phyloP scores from a whole-genome alignment of 2,888 invertebrate species.

The Sisyra terminalis region DNA sequence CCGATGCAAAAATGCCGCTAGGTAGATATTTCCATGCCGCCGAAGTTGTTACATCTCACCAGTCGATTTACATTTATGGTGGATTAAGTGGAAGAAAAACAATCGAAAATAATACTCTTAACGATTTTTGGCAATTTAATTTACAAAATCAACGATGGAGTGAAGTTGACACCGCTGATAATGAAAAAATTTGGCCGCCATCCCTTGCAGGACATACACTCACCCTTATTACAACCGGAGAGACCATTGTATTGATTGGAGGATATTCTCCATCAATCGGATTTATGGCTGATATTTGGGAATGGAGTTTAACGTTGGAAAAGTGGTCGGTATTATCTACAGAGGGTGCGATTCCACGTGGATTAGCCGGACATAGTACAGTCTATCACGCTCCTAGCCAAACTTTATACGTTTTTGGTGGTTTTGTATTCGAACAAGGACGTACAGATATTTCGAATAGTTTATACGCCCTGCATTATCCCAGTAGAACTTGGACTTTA shows the following conservation, averaged over 20 bases:
- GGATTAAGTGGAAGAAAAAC: conserved; percentile 42
- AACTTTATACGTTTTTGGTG: conserved; percentile 82
- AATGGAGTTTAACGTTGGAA: conserved; percentile 58
- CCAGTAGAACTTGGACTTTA: conserved; percentile 65
- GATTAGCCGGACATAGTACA: conserved; percentile 78
- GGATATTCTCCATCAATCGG: conserved; percentile 65
- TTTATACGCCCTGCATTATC: conserved; percentile 61
- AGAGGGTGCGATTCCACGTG: conserved; percentile 58
- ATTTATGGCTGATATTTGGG: conserved; percentile 61
- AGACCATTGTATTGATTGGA: conserved; percentile 71
- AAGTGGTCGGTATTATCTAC: conserved; percentile 54
- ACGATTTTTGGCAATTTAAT: conserved; percentile 87
- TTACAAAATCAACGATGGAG: conserved; percentile 72
- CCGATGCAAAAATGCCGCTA: conserved; percentile 72
- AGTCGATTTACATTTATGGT: conserved; percentile 78
- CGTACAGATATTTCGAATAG: conserved; percentile 55
- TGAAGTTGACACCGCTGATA: conserved; percentile 35
- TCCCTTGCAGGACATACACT: conserved; percentile 81
- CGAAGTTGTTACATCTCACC: conserved; percentile 67
- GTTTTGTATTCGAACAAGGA: conserved; percentile 57
- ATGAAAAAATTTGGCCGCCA: conserved; percentile 40
- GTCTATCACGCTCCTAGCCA: conserved; percentile 69
- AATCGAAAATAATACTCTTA: conserved; percentile 34
- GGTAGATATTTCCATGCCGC: conserved; percentile 86
- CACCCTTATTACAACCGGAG: conserved; percentile 51